Conservation (phyloP, 1,140 invertebrate genomes). For the Oreohelix idahoensis region DNA sequence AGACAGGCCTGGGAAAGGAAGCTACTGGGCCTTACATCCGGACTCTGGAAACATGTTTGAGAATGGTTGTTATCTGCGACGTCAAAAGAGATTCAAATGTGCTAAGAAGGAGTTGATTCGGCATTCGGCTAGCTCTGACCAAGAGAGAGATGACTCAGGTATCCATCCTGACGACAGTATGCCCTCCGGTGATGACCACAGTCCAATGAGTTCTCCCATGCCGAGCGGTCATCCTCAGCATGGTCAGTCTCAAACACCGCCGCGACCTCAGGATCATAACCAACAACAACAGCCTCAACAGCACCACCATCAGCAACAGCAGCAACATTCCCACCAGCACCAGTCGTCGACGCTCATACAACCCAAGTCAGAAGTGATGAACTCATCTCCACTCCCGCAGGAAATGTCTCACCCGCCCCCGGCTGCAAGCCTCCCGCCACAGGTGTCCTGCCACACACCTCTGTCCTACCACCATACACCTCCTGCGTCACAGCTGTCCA, state of each 20-base stretch:
- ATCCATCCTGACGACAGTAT: constrained; percentile 31
- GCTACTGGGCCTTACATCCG: constrained; percentile 99
- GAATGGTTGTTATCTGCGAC: constrained; percentile 95
- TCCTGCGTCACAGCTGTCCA: constrained; percentile 29
- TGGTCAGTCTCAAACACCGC: constrained; percentile 38
- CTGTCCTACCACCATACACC: constrained; percentile 29
- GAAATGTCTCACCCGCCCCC: constrained; percentile 46
- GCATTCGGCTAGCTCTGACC: constrained; percentile 74
- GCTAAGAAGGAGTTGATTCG: constrained; percentile 89
- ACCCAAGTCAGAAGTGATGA: constrained; percentile 42
- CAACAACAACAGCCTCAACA: constrained; percentile 53
- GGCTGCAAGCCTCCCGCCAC: constrained; percentile 72
- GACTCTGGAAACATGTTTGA: constrained; percentile 99
- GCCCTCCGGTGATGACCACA: constrained; percentile 32
- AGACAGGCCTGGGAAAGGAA: constrained; percentile 96
- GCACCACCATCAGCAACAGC: constrained; percentile 50
- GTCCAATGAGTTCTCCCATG: constrained; percentile 34
- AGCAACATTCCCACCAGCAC: constrained; percentile 68
- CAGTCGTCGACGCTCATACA: constrained; percentile 62
- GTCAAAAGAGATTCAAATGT: constrained; percentile 95
- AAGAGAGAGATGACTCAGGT: background rate
- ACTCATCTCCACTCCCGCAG: constrained; percentile 46
- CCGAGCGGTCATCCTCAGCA: constrained; percentile 39
- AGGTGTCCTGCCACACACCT: constrained; percentile 27
- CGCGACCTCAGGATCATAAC: constrained; percentile 48